Evolutionary conservation across 2,888 invertebrate genomes (phyloP), one percentile per base, ranked within the genome.

Genomic region (Oxycera nigricornis): DNA sequence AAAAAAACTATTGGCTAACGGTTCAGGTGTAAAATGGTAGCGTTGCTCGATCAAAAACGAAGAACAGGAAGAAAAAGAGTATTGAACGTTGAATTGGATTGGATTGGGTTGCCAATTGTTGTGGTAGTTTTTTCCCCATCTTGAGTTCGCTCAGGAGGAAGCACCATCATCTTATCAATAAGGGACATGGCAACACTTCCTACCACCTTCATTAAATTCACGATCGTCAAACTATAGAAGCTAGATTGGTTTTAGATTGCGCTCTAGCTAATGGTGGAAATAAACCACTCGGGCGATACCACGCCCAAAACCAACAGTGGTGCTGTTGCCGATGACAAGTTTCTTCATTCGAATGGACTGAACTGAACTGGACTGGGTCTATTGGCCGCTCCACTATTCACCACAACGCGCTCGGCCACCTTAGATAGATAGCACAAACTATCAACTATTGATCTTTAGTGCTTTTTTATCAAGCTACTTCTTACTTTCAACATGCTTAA

Each of bases 271-370:
- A 41, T 22, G 30, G 41, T 65, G 65, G 65, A 65, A 65, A 26
- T 65, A 30, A 41, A 39, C 22, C 26, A 17, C 41, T 9, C 39
- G 39, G 35, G 35, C 35, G 35, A 35, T n/a, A 65, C 65, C 65
- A 39, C 65, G 65, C 65, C 65, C 65, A 65, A 41, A 30, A 39
- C 65, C 22, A 65, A 41, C n/a, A 30, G 65, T n/a, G n/a, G n/a
- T n/a, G 20, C 41, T 17, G 17, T 41, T 65, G 30, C 24, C 65
- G 39, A 65, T 65, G 65, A 65, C 65, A 65, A 65, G 65, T 65
- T 65, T 65, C 24, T 65, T 65, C 39, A 65, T 39, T 65, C 24
- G 22, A 41, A 7, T 17, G 9, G 31, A n/a, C n/a, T n/a, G n/a
- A n/a, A n/a, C n/a, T n/a, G n/a, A n/a, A n/a, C n/a, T n/a, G n/a